These are phyloP conservation scores for Alligator sinensis DNA, from an alignment of 2,113 vertebrate species.

Conservation along the genomic window DNA sequence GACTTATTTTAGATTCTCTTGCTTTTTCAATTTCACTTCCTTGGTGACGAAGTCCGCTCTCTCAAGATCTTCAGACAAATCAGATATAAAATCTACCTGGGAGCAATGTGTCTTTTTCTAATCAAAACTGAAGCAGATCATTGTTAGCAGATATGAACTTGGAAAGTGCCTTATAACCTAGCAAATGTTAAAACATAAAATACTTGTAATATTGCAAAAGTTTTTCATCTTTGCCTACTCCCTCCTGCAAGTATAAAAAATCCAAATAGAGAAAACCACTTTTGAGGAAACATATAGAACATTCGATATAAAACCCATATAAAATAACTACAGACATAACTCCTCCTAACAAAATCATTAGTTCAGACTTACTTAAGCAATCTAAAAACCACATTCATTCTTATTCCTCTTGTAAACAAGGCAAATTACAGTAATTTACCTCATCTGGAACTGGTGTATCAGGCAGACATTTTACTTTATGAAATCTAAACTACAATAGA, in stretches of 20 bases:
- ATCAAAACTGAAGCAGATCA: background rate
- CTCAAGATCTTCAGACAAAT: background rate
- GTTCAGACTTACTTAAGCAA: background rate
- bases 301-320: background rate
- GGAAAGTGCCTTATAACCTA: background rate
- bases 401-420: no score
- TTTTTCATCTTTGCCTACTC: background rate
- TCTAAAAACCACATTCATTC: no score
- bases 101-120: background rate
- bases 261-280: background rate
- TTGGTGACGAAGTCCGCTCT: no score
- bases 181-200: background rate
- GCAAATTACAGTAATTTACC: no score
- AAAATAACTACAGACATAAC: background rate
- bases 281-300: background rate
- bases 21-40: background rate
- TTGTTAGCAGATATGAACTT: no score
- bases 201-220: background rate
- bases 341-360: background rate
- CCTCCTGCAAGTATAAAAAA: background rate
- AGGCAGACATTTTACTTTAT: no score
- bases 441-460: no score
- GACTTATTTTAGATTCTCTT: background rate
- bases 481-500: no score
- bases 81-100: background rate